Conservation (phyloP, 2,797 vertebrate species). For the Sorex maritimensis region DNA sequence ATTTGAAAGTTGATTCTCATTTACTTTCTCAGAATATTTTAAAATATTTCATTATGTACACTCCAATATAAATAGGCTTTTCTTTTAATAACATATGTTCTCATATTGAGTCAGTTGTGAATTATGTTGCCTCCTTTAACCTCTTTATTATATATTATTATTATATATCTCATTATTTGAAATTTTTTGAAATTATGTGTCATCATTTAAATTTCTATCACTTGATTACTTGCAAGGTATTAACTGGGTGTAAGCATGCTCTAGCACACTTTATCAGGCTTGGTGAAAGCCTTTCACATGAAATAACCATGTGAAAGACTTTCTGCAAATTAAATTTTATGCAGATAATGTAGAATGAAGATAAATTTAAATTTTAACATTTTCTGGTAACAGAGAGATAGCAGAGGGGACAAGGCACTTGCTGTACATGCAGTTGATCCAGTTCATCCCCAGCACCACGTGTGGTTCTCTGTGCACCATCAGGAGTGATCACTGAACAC, state of each 20-base stretch:
- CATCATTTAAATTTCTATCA: neutral
- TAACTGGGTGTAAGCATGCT: neutral
- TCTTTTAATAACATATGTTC: neutral
- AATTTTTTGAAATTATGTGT: neutral
- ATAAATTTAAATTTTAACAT: neutral
- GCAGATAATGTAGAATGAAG: neutral
- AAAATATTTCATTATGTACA: neutral
- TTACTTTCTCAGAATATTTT: conserved; percentile 10
- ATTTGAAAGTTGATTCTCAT: neutral
- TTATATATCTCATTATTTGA: neutral
- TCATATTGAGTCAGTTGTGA: conserved; percentile 8
- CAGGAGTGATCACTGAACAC: too few relatives aligned
- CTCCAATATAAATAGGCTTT: neutral
- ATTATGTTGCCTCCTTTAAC: neutral
- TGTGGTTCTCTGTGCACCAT: too few relatives aligned
- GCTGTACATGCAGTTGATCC: too few relatives aligned
- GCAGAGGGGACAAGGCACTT: too few relatives aligned
- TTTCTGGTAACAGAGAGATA: neutral
- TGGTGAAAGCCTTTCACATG: neutral
- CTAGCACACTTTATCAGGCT: neutral
- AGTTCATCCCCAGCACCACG: too few relatives aligned
- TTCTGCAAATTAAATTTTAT: neutral
- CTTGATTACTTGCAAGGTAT: fast-evolving
- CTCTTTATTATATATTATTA: neutral
- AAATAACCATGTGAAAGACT: neutral